phyloP scores from a whole-genome alignment of 2,113 vertebrate species.

The Odontophorus gujanensis region DNA sequence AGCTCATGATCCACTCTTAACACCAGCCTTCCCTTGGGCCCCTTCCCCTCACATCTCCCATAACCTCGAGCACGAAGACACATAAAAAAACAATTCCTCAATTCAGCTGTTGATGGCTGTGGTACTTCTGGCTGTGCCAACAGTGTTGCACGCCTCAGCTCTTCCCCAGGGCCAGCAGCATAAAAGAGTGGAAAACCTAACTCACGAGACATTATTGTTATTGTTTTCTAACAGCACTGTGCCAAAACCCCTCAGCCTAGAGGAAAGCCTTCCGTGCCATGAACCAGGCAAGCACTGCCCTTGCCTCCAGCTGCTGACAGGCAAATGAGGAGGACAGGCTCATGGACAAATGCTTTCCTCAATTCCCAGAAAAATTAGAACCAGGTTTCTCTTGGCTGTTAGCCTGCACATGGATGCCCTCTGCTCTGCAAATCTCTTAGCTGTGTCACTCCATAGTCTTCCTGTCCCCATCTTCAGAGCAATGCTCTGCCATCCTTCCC shows the following conservation, averaged over 20 bases:
- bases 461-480: neutral
- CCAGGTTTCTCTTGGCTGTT: neutral
- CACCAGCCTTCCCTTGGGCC: neutral
- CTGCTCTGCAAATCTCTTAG: neutral
- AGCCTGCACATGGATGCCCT: neutral
- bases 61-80: neutral
- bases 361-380: neutral
- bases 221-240: neutral
- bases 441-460: neutral
- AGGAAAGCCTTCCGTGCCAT: neutral
- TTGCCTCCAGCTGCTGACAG: neutral
- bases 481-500: neutral
- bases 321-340: neutral
- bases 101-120: constrained; percentile 9
- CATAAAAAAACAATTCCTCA: neutral
- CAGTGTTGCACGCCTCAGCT: neutral
- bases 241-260: neutral
- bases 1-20: neutral
- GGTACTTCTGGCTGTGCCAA: neutral
- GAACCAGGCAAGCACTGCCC: neutral
- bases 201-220: neutral
- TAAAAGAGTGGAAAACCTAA: constrained; percentile 25
- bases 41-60: neutral
- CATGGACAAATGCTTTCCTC: neutral
- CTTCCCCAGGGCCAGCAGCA: neutral